A percentile compares a stretch with the other conserved stretches of the same genome.
Conservation (phyloP, 23 tunicate genomes). For the Clavelina lepadiformis region DNA sequence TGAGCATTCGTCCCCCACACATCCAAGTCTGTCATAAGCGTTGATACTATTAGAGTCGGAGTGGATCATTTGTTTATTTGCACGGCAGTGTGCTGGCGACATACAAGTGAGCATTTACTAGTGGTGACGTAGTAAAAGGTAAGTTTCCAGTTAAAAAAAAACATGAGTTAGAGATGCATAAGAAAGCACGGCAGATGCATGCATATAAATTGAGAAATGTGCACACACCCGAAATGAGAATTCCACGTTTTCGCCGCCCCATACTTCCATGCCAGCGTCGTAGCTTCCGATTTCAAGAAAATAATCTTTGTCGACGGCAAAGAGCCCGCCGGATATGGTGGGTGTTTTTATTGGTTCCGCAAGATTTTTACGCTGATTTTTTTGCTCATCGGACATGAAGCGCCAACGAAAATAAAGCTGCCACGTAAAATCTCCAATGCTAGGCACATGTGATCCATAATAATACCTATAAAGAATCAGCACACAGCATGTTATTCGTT, state of each 20-base stretch:
- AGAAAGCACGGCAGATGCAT: too few species aligned
- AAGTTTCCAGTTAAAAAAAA: too few species aligned
- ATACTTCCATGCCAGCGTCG: slow-evolving; percentile 82
- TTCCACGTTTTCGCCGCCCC: slow-evolving; percentile 98
- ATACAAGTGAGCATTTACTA: too few species aligned
- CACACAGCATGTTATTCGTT: too few species aligned
- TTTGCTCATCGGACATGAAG: slow-evolving; percentile 19
- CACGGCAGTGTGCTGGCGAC: too few species aligned
- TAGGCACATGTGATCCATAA: slow-evolving; percentile 25
- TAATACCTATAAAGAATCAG: slow-evolving; percentile 47
- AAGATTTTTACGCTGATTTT: slow-evolving; percentile 8
- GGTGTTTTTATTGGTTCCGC: slow-evolving; percentile 75
- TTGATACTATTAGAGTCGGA: too few species aligned
- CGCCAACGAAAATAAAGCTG: slow-evolving; percentile 45
- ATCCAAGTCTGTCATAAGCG: slow-evolving; percentile 94
- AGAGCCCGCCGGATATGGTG: slow-evolving; percentile 73
- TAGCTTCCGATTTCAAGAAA: slow-evolving; percentile 56
- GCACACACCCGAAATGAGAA: slow-evolving; percentile 61
- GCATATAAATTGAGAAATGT: too few species aligned
- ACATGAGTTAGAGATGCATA: too few species aligned
- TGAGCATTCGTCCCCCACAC: slow-evolving; percentile 80
- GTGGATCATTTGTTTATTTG: too few species aligned
- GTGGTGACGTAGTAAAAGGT: too few species aligned
- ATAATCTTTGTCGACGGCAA: slow-evolving; percentile 41
- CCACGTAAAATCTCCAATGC: slow-evolving; percentile 58